Base-by-base conservation (phyloP, 2,797 vertebrate species). In the Macroramphosus scolopax region DNA sequence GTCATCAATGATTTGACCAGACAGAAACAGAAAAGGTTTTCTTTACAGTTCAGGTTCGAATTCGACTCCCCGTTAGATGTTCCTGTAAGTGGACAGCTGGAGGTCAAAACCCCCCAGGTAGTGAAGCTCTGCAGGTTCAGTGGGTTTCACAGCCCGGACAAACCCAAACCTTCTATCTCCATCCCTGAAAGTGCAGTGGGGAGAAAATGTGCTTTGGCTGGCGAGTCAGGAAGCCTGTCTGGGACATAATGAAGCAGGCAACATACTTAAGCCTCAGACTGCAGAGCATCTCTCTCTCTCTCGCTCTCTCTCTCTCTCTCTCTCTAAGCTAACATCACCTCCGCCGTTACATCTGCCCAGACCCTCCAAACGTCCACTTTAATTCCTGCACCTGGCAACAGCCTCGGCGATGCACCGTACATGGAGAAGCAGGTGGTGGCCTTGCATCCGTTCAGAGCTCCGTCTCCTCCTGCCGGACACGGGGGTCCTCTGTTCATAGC, bases 211-310 rank as follows among this genome's bases (percentile, higher is more conserved):
- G 71, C 56, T 85, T 68, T 72, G 72, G 62, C 63, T 40, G 50
- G 75, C 52, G 42, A 76, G 59, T 77, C 51, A 43, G 51, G 58
- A 70, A 76, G 62, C 81, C 72, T 84, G 78, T 79, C 80, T 42
- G 56, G 60, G 45, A 82, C 54, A 75, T 86, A 83, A 89, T 87
- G 81, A 88, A 83, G 77, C 75, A 44, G 78, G 78, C 68, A 56
- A 81, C 76, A 82, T 87, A 78, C 73, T 80, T 87, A 84, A 87
- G 85, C 80, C 71, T 68, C 65, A 50, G 72, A 15, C 17, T 51
- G 70, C 75, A 75, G 68, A 83, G 75, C 40, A 52, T 80, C 74
- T 58, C 65, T 68, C 65, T 13, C 8, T 7, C n/a, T 80, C 67
- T 74, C 83, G 86, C 83, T 52, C 65, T 66, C 66, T 49, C 63